These are phyloP conservation scores for Eulemur albifrons DNA, from an alignment of 2,797 vertebrate genomes.

Conservation along the genomic window DNA sequence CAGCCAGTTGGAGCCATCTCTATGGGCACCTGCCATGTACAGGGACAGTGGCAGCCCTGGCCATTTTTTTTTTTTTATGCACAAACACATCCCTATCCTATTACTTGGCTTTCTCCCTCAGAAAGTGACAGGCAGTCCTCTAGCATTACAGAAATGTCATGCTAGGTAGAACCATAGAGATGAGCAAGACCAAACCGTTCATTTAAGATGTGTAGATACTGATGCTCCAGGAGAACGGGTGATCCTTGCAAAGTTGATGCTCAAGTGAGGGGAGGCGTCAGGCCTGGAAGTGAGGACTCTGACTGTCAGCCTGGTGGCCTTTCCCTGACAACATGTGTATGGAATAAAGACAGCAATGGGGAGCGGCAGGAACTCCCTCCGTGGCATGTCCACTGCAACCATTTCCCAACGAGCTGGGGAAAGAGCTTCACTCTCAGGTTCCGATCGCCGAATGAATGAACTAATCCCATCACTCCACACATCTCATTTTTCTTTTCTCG, in stretches of 20 bases:
- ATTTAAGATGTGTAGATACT: not conserved
- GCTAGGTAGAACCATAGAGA: not conserved
- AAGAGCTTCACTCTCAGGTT: not conserved
- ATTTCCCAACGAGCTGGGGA: not conserved
- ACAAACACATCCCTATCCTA: slow-evolving; percentile 12
- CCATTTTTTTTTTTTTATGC: not conserved
- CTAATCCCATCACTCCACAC: not conserved
- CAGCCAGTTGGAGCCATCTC: not conserved
- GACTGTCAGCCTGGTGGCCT: not conserved
- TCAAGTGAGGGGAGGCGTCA: not conserved
- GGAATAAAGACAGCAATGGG: not conserved
- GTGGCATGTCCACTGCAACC: not conserved
- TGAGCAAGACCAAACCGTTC: not conserved
- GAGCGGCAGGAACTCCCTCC: not conserved
- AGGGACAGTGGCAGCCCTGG: not conserved
- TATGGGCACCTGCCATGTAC: not conserved
- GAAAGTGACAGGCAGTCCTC: not conserved
- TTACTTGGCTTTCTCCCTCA: not conserved
- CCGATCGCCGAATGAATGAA: not conserved
- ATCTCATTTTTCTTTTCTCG: not conserved
- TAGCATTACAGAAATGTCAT: slow-evolving; percentile 32
- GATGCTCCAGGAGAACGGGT: not conserved
- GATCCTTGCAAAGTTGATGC: not conserved
- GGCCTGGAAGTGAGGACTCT: not conserved
- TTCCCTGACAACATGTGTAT: not conserved